Conservation (phyloP, 2,113 vertebrate genomes). For the Beaufortia kweichowensis region DNA sequence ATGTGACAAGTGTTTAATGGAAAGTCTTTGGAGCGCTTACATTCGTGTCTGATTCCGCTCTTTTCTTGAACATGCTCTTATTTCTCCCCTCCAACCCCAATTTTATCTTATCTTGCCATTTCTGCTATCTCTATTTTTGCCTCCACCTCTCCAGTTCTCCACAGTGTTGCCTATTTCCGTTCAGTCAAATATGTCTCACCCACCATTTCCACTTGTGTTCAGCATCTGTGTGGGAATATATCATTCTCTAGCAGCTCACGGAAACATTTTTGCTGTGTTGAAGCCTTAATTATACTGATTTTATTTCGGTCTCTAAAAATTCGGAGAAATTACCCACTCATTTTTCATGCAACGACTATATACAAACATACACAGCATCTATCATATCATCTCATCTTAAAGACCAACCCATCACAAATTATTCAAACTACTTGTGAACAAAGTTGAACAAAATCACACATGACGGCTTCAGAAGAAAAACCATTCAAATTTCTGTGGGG, state of each 20-base stretch:
- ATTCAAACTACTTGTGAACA: no score
- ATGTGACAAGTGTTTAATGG: neutral
- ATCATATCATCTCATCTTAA: no score
- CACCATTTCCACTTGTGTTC: neutral
- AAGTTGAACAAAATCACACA: slow-evolving; percentile 7
- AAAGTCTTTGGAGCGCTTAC: neutral
- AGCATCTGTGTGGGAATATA: slow-evolving; percentile 3
- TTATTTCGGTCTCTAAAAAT: no score
- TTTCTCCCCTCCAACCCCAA: neutral
- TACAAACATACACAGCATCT: no score
- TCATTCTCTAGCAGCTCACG: neutral
- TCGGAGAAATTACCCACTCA: no score
- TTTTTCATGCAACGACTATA: no score
- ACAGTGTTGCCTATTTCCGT: neutral
- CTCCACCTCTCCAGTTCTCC: slow-evolving; percentile 7
- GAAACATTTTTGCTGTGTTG: neutral
- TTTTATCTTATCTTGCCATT: neutral
- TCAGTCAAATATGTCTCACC: slow-evolving; percentile 7
- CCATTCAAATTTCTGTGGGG: neutral
- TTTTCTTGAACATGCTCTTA: slow-evolving; percentile 10
- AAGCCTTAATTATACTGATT: neutral
- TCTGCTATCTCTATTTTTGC: slow-evolving; percentile 24
- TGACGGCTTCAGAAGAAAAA: slow-evolving; percentile 12
- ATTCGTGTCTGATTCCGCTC: neutral
- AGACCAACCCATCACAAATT: no score